Percentiles rank a stretch among this genome's conserved stretches.
Conservation (phyloP, 37 sponge, comb jelly and placozoan genomes). For the Halisarca cf. caerulea region DNA sequence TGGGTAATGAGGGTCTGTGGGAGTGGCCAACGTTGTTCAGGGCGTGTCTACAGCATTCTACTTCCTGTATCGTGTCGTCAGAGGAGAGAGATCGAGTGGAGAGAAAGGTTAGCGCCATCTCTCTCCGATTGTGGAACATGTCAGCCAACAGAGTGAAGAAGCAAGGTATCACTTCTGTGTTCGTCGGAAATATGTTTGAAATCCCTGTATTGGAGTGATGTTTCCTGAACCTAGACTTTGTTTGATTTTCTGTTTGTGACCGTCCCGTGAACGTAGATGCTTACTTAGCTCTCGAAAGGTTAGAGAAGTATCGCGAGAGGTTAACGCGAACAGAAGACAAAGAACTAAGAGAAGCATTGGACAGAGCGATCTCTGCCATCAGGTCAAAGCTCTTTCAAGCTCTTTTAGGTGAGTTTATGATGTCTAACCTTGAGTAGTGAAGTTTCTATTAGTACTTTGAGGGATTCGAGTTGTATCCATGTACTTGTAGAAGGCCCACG, state of each 20-base stretch:
- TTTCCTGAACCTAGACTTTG: background rate
- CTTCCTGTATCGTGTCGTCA: background rate
- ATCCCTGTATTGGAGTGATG: background rate
- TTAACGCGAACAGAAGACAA: slow-evolving; percentile 57
- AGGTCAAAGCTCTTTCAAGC: slow-evolving; percentile 92
- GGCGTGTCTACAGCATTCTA: no score
- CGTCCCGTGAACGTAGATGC: slow-evolving; percentile 58
- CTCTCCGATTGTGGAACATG: background rate
- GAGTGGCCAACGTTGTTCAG: no score
- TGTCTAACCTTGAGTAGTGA: background rate
- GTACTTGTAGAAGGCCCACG: no score
- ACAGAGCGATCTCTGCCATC: slow-evolving; percentile 88
- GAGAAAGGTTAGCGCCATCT: slow-evolving; percentile 3
- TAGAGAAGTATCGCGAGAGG: slow-evolving; percentile 76
- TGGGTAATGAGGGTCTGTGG: background rate
- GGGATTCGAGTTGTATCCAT: background rate
- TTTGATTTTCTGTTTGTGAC: background rate
- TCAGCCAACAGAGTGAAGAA: slow-evolving; percentile 16
- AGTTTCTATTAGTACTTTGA: background rate
- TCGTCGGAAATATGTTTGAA: background rate
- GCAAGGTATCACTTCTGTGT: background rate
- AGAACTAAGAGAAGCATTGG: slow-evolving; percentile 77
- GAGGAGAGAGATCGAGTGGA: no score
- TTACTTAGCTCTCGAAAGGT: slow-evolving; percentile 80
- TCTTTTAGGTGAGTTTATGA: slow-evolving; percentile 74